Percentiles rank a stretch among this genome's conserved stretches.
These are phyloP conservation scores for Riparia riparia DNA, from an alignment of 2,113 vertebrate genomes.

Conservation along the genomic window DNA sequence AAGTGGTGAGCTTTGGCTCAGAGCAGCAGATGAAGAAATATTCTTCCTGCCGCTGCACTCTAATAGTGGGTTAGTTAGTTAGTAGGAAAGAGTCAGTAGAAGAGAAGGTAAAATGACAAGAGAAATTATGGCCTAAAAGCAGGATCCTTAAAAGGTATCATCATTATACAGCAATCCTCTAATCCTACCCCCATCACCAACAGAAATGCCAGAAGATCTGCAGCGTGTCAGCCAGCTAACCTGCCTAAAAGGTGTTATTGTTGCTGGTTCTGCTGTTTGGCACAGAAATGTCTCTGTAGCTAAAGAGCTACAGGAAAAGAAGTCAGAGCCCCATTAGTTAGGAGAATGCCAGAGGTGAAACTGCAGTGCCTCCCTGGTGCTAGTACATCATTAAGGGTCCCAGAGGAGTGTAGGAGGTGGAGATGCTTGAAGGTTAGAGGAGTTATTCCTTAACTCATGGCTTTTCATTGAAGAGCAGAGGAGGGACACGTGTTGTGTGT, in stretches of 20 bases:
- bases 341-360: constrained; percentile 43
- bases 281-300: constrained; percentile 39
- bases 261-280: constrained; percentile 36
- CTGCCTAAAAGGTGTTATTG: constrained; percentile 52
- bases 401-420: constrained; percentile 24
- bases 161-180: constrained; percentile 37
- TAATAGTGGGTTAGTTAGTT: constrained; percentile 19
- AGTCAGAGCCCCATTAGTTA: constrained; percentile 30
- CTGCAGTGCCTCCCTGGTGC: neutral
- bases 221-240: constrained; percentile 24
- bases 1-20: constrained; percentile 25
- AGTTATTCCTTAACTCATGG: constrained; percentile 26
- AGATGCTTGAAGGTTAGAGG: constrained; percentile 24
- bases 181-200: neutral
- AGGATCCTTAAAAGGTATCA: constrained; percentile 38
- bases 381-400: constrained; percentile 45
- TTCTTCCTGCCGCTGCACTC: neutral
- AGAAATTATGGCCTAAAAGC: constrained; percentile 52
- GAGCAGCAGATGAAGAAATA: constrained; percentile 17
- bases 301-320: constrained; percentile 43
- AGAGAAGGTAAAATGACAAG: constrained; percentile 50
- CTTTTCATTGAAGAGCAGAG: constrained; percentile 20
- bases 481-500: neutral
- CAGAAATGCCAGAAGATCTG: constrained; percentile 33
- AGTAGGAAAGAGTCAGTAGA: neutral